Conservation (phyloP, 2,888 invertebrate genomes). For the Petrophora chlorosata region DNA sequence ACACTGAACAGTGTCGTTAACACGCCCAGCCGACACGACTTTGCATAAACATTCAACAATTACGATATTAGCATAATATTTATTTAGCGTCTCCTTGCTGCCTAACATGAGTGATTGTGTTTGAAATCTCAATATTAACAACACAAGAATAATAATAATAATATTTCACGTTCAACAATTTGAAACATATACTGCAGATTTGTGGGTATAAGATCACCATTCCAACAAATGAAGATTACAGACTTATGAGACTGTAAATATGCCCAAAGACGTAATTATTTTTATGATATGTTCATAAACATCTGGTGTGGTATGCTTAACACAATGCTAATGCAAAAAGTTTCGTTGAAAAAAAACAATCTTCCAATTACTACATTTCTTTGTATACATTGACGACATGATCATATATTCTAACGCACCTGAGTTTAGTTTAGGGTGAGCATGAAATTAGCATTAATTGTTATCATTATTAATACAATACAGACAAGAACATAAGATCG, state of each 20-base stretch:
- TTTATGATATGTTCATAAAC: no score
- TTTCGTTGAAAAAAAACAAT: no score
- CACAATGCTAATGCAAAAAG: not conserved
- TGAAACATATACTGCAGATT: no score
- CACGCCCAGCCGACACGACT: conserved; percentile 41
- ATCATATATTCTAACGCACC: no score
- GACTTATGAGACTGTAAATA: no score
- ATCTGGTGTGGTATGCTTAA: not conserved
- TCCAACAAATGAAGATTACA: not conserved
- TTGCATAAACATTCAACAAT: conserved; percentile 45
- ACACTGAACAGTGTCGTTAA: conserved; percentile 45
- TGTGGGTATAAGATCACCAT: not conserved
- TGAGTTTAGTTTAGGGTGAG: no score
- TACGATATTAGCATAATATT: conserved; percentile 35
- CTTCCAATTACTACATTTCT: no score
- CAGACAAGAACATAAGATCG: not conserved
- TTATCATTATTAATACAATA: no score
- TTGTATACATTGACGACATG: no score
- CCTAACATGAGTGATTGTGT: not conserved
- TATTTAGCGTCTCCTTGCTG: conserved; percentile 22
- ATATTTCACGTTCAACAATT: no score
- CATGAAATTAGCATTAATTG: no score
- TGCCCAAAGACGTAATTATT: no score
- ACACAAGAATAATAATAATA: not conserved
- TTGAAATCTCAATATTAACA: not conserved